These are phyloP conservation scores for Chaenogobius annularis DNA, from an alignment of 2,113 vertebrate genomes.

Conservation along the genomic window DNA sequence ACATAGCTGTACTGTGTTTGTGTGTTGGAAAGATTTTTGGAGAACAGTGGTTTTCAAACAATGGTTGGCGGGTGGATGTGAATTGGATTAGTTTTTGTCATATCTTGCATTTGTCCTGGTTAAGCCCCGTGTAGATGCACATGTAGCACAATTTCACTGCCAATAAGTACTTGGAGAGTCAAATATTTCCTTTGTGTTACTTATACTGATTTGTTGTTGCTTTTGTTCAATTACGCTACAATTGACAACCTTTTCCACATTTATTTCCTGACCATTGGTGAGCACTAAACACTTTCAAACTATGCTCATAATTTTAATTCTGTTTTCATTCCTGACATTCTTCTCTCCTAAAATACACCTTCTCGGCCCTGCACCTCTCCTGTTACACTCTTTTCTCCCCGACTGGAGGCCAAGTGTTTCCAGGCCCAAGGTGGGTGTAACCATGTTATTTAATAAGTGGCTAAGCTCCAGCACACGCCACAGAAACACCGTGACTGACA, in stretches of 20 bases:
- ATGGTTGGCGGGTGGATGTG: too few relatives aligned
- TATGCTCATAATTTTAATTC: constrained; percentile 8
- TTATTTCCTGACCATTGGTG: neutral
- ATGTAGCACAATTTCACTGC: neutral
- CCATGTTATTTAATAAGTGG: constrained; percentile 67
- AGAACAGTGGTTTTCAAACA: too few relatives aligned
- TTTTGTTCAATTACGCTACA: too few relatives aligned
- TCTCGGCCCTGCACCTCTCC: constrained; percentile 25
- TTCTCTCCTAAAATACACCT: constrained; percentile 10
- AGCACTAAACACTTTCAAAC: neutral
- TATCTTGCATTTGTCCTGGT: neutral
- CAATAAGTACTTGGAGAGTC: neutral
- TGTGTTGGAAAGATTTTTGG: too few relatives aligned
- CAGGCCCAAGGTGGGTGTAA: constrained; percentile 46
- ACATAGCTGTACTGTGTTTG: too few relatives aligned
- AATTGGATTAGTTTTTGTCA: neutral
- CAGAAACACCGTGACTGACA: constrained; percentile 32
- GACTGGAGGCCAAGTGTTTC: constrained; percentile 51
- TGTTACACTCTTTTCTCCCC: constrained; percentile 44
- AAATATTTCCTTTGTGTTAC: too few relatives aligned
- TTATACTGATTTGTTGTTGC: neutral
- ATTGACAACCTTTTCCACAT: neutral
- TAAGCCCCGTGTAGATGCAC: neutral
- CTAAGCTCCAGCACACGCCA: constrained; percentile 55
- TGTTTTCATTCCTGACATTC: constrained; percentile 20